Conservation (phyloP, 1,140 invertebrate genomes). For the Drosophila neocordata region DNA sequence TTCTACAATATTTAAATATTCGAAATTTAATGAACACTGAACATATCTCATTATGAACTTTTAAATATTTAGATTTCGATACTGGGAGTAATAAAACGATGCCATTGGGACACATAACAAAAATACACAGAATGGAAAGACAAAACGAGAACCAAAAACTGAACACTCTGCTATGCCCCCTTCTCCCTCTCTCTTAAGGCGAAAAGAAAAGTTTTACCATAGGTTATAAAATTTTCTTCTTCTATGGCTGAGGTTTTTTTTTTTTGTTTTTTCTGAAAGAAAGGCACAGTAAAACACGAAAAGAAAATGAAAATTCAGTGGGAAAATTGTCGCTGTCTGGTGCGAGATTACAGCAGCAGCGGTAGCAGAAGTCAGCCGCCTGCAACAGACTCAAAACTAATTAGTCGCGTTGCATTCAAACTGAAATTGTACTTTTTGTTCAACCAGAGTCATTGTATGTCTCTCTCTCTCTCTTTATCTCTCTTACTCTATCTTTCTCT, state of each 20-base stretch:
- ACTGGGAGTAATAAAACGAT: slow-evolving; percentile 37
- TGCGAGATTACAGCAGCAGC: slow-evolving; percentile 60
- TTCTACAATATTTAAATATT: slow-evolving; percentile 50
- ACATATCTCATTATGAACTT: slow-evolving; percentile 65
- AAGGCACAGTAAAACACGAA: slow-evolving; percentile 19
- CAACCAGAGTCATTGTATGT: background rate
- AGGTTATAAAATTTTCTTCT: slow-evolving; percentile 63
- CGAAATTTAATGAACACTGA: slow-evolving; percentile 48
- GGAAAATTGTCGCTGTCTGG: slow-evolving; percentile 75
- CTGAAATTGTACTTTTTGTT: slow-evolving; percentile 62
- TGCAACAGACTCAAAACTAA: slow-evolving; percentile 67
- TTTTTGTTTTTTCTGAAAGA: slow-evolving; percentile 51
- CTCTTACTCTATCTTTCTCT: slow-evolving; percentile 17
- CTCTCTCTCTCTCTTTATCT: slow-evolving; percentile 3
- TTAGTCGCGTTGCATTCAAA: slow-evolving; percentile 72
- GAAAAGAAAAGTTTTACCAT: slow-evolving; percentile 63
- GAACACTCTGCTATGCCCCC: background rate
- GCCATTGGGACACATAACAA: slow-evolving; percentile 68
- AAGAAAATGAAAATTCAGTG: slow-evolving; percentile 63
- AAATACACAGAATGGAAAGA: slow-evolving; percentile 24
- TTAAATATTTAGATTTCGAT: slow-evolving; percentile 57
- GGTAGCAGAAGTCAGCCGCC: slow-evolving; percentile 11
- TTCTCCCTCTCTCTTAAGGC: background rate
- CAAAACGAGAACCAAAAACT: background rate
- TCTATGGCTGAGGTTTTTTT: slow-evolving; percentile 51